Percentiles rank a stretch among this genome's conserved stretches.
These are phyloP conservation scores for Branchipolynoe longqiensis DNA, from an alignment of 2,888 invertebrate genomes.

Conservation along the genomic window DNA sequence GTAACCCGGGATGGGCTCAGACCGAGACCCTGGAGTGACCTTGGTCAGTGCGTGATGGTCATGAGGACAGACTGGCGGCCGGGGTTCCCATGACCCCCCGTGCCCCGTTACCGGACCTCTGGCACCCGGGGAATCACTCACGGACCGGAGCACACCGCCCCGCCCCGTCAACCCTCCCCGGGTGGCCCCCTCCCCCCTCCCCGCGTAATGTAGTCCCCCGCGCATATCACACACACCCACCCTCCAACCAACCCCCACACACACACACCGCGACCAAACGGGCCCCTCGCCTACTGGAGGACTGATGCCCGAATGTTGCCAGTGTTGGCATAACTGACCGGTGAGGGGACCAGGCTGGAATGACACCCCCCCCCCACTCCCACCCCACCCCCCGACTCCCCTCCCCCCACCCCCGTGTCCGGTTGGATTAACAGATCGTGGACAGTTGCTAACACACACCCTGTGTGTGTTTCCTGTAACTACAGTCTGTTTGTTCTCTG, in stretches of 20 bases:
- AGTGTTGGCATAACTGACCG: conserved; percentile 45
- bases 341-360: not conserved
- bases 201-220: not conserved
- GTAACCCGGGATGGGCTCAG: not conserved
- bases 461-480: no score
- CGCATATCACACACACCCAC: no score
- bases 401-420: no score
- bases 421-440: no score
- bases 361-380: not conserved
- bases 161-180: not conserved
- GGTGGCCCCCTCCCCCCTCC: not conserved
- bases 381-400: no score
- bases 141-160: not conserved
- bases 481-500: no score
- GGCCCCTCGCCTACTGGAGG: conserved; percentile 6
- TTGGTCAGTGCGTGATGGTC: conserved; percentile 38
- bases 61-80: conserved; percentile 42
- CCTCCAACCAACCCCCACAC: no score
- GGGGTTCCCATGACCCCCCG: conserved; percentile 46
- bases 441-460: no score
- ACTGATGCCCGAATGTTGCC: conserved; percentile 34
- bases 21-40: conserved; percentile 40
- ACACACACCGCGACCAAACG: not conserved
- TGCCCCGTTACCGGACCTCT: conserved; percentile 51
- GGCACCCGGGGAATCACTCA: conserved; percentile 46